These are phyloP conservation scores for Lepetodrilus schrolli DNA, from an alignment of 2,888 invertebrate genomes.

Conservation along the genomic window DNA sequence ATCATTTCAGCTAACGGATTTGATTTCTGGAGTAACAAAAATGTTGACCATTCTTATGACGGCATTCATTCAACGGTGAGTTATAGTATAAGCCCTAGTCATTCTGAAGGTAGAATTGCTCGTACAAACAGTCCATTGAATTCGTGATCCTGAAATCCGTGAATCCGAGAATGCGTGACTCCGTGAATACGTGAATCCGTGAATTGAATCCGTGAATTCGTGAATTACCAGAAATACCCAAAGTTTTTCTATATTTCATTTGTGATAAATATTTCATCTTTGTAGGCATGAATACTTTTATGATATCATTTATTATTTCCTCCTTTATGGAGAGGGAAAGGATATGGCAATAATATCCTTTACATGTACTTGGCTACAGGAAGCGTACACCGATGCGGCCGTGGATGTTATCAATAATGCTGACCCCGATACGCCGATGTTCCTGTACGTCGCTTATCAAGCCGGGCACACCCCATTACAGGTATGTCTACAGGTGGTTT, in stretches of 20 bases:
- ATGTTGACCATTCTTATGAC: conserved; percentile 14
- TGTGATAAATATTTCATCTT: background rate
- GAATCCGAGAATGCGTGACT: background rate
- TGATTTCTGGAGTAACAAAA: conserved; percentile 36
- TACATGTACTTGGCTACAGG: conserved; percentile 22
- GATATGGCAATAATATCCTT: background rate
- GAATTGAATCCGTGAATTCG: too few species aligned
- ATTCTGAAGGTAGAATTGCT: background rate
- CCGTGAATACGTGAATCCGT: too few species aligned
- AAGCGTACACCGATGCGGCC: conserved; percentile 48
- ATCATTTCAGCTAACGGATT: conserved; percentile 30
- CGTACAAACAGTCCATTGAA: background rate
- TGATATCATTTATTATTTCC: too few species aligned
- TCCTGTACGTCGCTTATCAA: conserved; percentile 61
- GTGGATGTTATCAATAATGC: conserved; percentile 47
- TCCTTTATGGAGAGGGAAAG: too few species aligned
- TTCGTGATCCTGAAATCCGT: background rate
- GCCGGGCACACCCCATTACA: conserved; percentile 56
- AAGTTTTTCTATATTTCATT: too few species aligned
- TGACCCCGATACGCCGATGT: conserved; percentile 49
- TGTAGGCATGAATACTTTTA: background rate
- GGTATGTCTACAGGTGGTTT: conserved; percentile 36
- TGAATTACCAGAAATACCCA: too few species aligned
- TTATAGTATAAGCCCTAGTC: background rate
- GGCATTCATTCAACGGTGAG: conserved; percentile 52